phyloP scores from a whole-genome alignment of 2,797 vertebrate genomes.

The Sebastiscus tertius region DNA sequence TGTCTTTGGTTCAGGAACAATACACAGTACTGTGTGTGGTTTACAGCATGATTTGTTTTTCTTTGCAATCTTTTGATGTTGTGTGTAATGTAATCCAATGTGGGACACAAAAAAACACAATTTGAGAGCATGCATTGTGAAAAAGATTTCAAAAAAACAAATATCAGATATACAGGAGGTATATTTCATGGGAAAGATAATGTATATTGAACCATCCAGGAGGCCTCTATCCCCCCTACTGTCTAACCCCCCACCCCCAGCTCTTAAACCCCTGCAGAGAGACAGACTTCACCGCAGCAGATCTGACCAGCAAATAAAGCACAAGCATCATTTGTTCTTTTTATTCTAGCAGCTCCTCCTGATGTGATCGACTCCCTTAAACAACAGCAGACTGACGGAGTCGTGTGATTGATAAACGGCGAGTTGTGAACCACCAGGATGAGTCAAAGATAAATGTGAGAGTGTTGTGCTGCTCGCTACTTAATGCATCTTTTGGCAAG shows the following conservation, averaged over 20 bases:
- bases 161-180: not conserved
- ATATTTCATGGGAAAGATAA: not conserved
- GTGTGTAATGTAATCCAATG: not conserved
- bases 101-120: not conserved
- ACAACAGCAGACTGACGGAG: conserved; percentile 17
- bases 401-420: conserved; percentile 5
- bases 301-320: conserved; percentile 13
- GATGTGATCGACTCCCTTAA: conserved; percentile 20
- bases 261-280: not conserved
- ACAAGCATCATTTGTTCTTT: conserved; percentile 18
- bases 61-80: not conserved
- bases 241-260: not conserved
- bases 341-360: conserved; percentile 8
- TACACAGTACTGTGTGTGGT: not conserved
- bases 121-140: not conserved
- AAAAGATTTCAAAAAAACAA: conserved; percentile 5
- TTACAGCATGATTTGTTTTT: not conserved
- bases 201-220: not conserved
- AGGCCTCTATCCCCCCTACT: not conserved
- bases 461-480: not conserved
- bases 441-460: conserved; percentile 32
- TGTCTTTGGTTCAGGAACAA: not conserved
- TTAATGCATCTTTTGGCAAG: conserved; percentile 21
- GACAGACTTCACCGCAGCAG: not conserved
- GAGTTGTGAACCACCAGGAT: conserved; percentile 43